Evolutionary conservation across 2,113 vertebrate species (phyloP), one percentile per base, ranked within the genome.

Genomic region (Pandion haliaetus): DNA sequence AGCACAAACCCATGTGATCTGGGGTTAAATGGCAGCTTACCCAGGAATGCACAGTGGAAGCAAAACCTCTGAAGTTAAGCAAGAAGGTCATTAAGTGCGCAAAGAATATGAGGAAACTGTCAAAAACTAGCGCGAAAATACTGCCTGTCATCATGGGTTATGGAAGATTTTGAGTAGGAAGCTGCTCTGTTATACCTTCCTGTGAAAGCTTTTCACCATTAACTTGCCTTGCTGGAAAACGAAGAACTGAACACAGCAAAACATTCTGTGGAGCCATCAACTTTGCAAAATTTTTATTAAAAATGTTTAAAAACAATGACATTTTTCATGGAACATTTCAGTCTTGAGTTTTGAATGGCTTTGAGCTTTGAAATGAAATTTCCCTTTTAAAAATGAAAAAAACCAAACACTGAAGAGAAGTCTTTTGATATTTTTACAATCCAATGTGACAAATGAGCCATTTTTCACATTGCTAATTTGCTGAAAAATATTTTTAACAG

Each of bases 361-460:
- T 95, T 91, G 44, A 89, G 70, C 52, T 94, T 84, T 95, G 73
- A 93, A 87, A 79, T 79, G 25, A 29, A 86, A 95, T 84, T 78
- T 94, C 13, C 36, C 40, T 65, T 91, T 82, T 67, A 74, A 94
- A 92, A 95, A 88, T 50, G 16, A 31, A 44, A 38, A 38, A 93
- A 90, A 32, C 11, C 17, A 20, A 78, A 78, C 42, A 31, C 32
- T 72, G 28, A 65, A 61, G 74, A 81, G 44, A 76, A 87, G 45
- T 58, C 50, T 55, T 84, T 45, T 79, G 61, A n/a, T 95, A 72
- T 85, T 94, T 96, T 87, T 90, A 72, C 65, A 87, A 65, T 32
- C 17, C 62, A 69, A 26, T 67, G 57, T 87, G 78, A 94, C 74
- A 94, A 94, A 94, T 89, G 32, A 95, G 73, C 45, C 66, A 69